A percentile compares a stretch with the other conserved stretches of the same genome.
These are phyloP conservation scores for Porites cylindrica DNA, from an alignment of 92 coral and sea anemone species.

Conservation along the genomic window DNA sequence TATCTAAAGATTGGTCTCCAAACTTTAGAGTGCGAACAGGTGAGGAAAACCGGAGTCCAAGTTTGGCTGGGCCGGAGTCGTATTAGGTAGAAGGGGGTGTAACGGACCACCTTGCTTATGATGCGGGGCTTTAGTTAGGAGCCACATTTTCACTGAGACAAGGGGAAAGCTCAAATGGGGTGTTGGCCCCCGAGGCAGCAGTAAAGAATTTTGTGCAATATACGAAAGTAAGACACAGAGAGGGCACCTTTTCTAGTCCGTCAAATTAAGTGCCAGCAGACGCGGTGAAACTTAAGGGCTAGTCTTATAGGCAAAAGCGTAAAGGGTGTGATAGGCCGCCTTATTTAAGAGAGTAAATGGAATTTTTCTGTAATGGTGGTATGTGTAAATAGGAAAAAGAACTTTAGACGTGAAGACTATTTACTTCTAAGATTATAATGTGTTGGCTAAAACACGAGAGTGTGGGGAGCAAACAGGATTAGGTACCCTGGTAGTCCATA, in stretches of 20 bases:
- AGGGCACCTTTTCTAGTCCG: conserved; percentile 82
- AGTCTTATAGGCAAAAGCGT: conserved; percentile 85
- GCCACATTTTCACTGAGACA: conserved; percentile 98
- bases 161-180: conserved; percentile 86
- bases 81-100: conserved; percentile 89
- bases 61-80: conserved; percentile 81
- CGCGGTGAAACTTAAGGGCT: conserved; percentile 97
- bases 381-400: conserved; percentile 88
- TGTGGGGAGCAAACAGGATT: conserved; percentile 96
- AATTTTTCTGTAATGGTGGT: conserved; percentile 91
- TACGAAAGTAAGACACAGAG: conserved; percentile 95
- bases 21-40: conserved; percentile 72
- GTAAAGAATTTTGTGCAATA: conserved; percentile 96
- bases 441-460: conserved; percentile 85
- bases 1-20: conserved; percentile 20
- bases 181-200: conserved; percentile 76
- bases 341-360: conserved; percentile 77
- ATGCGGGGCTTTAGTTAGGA: conserved; percentile 84
- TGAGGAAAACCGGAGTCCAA: conserved; percentile 87
- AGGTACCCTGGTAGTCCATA: conserved; percentile 97
- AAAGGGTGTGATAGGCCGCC: conserved; percentile 86
- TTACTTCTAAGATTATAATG: conserved; percentile 50
- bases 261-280: conserved; percentile 98
- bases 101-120: conserved; percentile 91
- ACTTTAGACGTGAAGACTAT: conserved; percentile 84